phyloP scores from a whole-genome alignment of 1,140 invertebrate genomes.

The Pectinophora gossypiella region DNA sequence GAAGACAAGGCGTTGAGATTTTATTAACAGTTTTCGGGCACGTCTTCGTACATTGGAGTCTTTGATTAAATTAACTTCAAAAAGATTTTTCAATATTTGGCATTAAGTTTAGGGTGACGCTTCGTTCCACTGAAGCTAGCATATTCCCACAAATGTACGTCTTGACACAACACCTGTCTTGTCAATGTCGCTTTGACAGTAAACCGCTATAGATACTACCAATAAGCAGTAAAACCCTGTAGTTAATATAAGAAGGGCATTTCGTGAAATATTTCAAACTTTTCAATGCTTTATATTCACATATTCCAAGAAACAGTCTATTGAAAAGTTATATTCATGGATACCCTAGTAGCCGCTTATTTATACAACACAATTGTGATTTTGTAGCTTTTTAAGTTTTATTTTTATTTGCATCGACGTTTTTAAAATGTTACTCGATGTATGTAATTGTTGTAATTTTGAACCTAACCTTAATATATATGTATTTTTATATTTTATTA shows the following conservation, averaged over 20 bases:
- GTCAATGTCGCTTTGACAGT: slow-evolving; percentile 1
- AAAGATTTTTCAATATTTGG: too few species aligned
- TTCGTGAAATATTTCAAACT: not conserved
- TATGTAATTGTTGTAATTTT: not conserved
- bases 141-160: not conserved
- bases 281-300: too few species aligned
- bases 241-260: not conserved
- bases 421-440: not conserved
- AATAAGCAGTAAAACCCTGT: not conserved
- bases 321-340: not conserved
- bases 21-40: too few species aligned
- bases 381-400: not conserved
- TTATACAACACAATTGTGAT: not conserved
- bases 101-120: slow-evolving; percentile 1
- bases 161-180: not conserved
- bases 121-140: not conserved
- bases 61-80: too few species aligned
- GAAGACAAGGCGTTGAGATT: too few species aligned
- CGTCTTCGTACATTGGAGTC: too few species aligned
- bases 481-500: too few species aligned
- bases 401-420: not conserved
- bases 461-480: too few species aligned
- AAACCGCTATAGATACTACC: not conserved
- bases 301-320: not conserved
- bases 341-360: not conserved